Evolutionary conservation across 2,113 vertebrate species (phyloP), one percentile per base, ranked within the genome.

Genomic region (Monarcha castaneiventris): DNA sequence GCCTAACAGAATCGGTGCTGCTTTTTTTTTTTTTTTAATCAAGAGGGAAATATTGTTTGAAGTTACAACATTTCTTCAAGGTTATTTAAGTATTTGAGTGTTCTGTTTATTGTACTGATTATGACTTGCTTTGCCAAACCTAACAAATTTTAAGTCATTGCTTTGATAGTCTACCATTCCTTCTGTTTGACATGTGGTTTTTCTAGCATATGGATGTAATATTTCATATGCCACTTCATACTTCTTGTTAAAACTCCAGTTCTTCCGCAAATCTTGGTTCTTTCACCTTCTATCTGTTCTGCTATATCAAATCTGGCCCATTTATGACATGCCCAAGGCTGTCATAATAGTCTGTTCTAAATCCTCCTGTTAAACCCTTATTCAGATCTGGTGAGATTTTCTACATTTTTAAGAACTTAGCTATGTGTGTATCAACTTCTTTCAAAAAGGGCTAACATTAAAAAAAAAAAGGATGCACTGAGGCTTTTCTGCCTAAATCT

Each of bases 151-250:
- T 88, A 89, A 95, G 91, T 93, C 92, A 61, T 43, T 83, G 44
- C 93, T 96, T 95, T 96, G 92, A 94, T 96, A 93, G 71, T 72
- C 86, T 89, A 93, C 80, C 63, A 92, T 96, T 93, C 95, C 92
- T 96, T 96, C 89, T 97, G 95, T 97, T 97, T 6, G 21, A 96
- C 97, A 95, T 95, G 96, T 97, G 97, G 94, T 96, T 97, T 95
- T 73, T 59, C 64, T 73, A 93, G 71, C 97, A 98, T 97, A 95
- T 97, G 96, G 96, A 94, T 92, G 66, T 87, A 92, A 93, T 97
- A 85, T 96, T 97, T 95, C 83, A 86, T 93, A 95, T 93, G 95
- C 69, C 88, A 93, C 89, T 97, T 89, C 92, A 95, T 96, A 80
- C 62, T 90, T 90, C 73, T 91, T 87, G 67, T 97, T 96, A 97